Evolutionary conservation across 2,797 vertebrate genomes (phyloP).

Genomic region (Psittacula derbiana): DNA sequence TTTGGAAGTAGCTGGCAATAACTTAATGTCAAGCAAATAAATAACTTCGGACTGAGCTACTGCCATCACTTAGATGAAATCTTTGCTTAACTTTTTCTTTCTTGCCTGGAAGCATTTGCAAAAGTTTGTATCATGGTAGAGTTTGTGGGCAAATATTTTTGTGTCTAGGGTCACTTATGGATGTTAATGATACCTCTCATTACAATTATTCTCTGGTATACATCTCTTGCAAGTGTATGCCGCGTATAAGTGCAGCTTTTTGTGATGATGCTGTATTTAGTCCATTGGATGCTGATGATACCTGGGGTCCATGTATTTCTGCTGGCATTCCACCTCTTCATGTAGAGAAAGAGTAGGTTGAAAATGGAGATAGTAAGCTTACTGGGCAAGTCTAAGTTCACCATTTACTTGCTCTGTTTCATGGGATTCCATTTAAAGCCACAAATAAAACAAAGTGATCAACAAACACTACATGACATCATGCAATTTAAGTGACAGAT

Average conservation of each 20-base stretch:
- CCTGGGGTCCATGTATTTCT: not conserved
- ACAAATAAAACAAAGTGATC: not conserved
- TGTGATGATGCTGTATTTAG: not conserved
- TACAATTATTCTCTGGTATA: not conserved
- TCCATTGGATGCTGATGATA: not conserved
- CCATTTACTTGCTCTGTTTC: not conserved
- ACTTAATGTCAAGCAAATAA: not conserved
- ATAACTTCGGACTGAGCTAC: not conserved
- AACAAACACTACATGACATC: not conserved
- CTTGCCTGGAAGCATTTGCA: not conserved
- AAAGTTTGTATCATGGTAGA: not conserved
- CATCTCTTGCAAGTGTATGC: not conserved
- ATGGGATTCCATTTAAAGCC: not conserved
- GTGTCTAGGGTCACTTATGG: not conserved
- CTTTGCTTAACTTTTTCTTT: not conserved
- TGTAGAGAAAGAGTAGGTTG: not conserved
- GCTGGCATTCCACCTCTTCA: not conserved
- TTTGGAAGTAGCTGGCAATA: slow-evolving; percentile 12
- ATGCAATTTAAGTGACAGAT: not conserved
- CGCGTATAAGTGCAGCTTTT: not conserved
- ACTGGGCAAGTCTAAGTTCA: not conserved
- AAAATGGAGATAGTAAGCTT: not conserved
- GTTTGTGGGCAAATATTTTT: not conserved
- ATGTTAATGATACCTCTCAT: not conserved
- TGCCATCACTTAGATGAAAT: not conserved